Percentiles rank a stretch among this genome's conserved stretches.
phyloP scores from a whole-genome alignment of 2,113 vertebrate species.

The Tenrec ecaudatus region DNA sequence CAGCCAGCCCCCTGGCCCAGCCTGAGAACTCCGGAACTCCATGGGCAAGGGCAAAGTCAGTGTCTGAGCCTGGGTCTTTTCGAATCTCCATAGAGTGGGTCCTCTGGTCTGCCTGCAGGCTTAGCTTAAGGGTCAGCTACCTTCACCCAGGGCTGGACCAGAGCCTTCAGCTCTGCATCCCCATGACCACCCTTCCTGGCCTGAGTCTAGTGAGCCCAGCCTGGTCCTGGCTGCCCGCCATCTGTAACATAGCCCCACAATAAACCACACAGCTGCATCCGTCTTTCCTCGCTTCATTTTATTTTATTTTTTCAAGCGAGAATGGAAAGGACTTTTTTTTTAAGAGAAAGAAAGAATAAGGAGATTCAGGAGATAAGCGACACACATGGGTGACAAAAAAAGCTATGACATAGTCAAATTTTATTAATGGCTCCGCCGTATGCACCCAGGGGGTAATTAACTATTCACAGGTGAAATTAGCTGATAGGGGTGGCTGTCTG shows the following conservation, averaged over 20 bases:
- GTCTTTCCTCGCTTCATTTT: slow-evolving; percentile 79
- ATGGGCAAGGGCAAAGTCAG: not conserved
- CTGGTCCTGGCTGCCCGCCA: slow-evolving; percentile 78
- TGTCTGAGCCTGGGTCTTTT: not conserved
- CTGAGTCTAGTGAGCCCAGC: slow-evolving; percentile 78
- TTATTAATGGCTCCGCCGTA: slow-evolving; percentile 96
- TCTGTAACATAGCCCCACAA: slow-evolving; percentile 75
- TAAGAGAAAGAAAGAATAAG: slow-evolving; percentile 22
- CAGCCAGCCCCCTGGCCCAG: not conserved
- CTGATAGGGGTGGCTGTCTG: slow-evolving; percentile 93
- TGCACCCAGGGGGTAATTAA: slow-evolving; percentile 97
- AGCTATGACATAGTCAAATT: slow-evolving; percentile 93
- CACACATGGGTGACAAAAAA: slow-evolving; percentile 84
- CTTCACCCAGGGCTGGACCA: slow-evolving; percentile 54
- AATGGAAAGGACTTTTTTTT: slow-evolving; percentile 16
- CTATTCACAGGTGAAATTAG: slow-evolving; percentile 98
- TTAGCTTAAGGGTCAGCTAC: not conserved
- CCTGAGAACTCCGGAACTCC: not conserved
- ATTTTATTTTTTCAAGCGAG: slow-evolving; percentile 4
- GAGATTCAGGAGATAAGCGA: slow-evolving; percentile 88
- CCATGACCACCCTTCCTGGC: slow-evolving; percentile 45
- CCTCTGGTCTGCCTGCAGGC: accelerated
- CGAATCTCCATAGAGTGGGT: not conserved
- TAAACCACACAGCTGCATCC: slow-evolving; percentile 79
- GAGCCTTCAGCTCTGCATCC: slow-evolving; percentile 60